These are phyloP conservation scores for Parascotia fuliginaria DNA, from an alignment of 2,888 invertebrate genomes.

Conservation along the genomic window DNA sequence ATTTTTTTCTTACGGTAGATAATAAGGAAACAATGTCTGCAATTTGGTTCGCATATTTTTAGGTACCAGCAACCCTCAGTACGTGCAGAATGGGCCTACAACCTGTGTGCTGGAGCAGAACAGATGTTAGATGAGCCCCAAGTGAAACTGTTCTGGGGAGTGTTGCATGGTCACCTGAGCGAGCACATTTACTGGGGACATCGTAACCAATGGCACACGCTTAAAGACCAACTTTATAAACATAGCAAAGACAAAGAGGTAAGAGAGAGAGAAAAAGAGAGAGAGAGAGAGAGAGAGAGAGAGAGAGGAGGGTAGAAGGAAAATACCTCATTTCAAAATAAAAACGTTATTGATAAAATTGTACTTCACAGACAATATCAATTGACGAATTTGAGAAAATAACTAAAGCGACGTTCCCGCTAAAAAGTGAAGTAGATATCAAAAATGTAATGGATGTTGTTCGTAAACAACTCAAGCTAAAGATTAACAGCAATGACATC, in stretches of 20 bases:
- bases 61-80: conserved; percentile 78
- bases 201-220: conserved; percentile 62
- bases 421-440: conserved; percentile 81
- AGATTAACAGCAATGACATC: conserved; percentile 64
- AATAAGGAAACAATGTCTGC: too few relatives aligned
- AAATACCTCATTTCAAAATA: too few relatives aligned
- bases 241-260: conserved; percentile 65
- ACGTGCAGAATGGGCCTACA: conserved; percentile 84
- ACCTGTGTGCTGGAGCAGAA: conserved; percentile 78
- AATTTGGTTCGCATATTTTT: too few relatives aligned
- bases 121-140: conserved; percentile 80
- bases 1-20: too few relatives aligned
- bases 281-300: too few relatives aligned
- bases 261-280: too few relatives aligned
- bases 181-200: conserved; percentile 76
- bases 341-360: too few relatives aligned
- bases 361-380: conserved; percentile 63
- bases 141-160: conserved; percentile 79
- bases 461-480: conserved; percentile 77
- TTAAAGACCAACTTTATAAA: conserved; percentile 60
- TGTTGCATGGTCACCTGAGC: conserved; percentile 69
- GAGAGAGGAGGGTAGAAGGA: too few relatives aligned
- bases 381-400: conserved; percentile 77
- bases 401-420: conserved; percentile 67
- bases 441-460: conserved; percentile 74